Conservation (phyloP, 2,113 vertebrate species). For the Catharus fuscescens region DNA sequence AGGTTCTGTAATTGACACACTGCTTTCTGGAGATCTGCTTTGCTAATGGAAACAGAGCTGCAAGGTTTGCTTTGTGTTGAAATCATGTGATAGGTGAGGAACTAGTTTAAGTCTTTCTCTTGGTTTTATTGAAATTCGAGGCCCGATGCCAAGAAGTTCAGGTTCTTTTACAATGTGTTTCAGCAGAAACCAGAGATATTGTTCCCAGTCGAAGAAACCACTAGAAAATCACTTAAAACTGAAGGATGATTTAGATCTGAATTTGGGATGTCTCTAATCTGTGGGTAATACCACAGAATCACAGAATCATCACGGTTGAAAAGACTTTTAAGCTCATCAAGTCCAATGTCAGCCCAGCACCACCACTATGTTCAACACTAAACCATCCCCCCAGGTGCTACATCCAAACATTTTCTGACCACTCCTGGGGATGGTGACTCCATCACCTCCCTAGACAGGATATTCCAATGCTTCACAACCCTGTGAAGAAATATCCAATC, state of each 20-base stretch:
- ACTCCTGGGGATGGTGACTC: not conserved
- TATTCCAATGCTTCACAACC: not conserved
- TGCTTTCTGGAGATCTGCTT: not conserved
- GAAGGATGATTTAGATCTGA: not conserved
- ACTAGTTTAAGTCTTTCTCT: not conserved
- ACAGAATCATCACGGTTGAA: not conserved
- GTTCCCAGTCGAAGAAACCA: not conserved
- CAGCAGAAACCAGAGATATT: not conserved
- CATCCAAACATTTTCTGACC: not conserved
- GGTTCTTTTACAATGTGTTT: not conserved
- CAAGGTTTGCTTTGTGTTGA: not conserved
- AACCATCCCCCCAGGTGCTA: not conserved
- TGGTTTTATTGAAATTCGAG: not conserved
- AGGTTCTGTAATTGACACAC: not conserved
- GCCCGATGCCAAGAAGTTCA: not conserved
- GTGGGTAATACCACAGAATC: not conserved
- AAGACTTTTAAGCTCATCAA: not conserved
- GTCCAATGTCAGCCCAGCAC: not conserved
- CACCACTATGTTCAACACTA: not conserved
- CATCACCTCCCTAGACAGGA: not conserved
- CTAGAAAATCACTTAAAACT: not conserved
- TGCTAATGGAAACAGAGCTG: not conserved
- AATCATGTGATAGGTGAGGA: not conserved
- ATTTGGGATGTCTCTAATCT: not conserved
- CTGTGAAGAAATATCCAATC: not conserved